Evolutionary conservation across 2,797 vertebrate genomes (phyloP).

Genomic region (Sylvia borin): DNA sequence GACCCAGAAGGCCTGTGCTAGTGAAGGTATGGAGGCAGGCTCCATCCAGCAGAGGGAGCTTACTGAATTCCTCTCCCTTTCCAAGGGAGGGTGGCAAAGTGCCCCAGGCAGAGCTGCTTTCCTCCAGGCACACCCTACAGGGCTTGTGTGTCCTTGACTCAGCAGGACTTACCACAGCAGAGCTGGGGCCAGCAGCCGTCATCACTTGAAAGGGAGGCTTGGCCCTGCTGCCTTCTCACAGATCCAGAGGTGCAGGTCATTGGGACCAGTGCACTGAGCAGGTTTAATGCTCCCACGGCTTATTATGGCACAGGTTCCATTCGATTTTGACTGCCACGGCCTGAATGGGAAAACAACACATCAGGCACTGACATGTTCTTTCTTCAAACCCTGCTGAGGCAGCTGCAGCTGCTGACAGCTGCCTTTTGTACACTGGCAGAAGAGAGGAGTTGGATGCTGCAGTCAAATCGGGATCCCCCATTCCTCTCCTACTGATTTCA

Average conservation of each 20-base stretch:
- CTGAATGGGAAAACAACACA: neutral
- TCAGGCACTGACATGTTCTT: neutral
- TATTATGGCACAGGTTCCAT: constrained; percentile 53
- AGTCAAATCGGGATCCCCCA: neutral
- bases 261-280: neutral
- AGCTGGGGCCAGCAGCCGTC: neutral
- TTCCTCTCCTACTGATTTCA: neutral
- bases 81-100: neutral
- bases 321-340: neutral
- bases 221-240: constrained; percentile 38
- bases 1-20: neutral
- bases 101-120: neutral
- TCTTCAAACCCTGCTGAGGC: neutral
- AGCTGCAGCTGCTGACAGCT: rapidly evolving
- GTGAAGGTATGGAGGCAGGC: rapidly evolving
- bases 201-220: neutral
- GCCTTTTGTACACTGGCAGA: rapidly evolving
- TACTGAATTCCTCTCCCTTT: neutral
- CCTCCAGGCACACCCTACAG: neutral
- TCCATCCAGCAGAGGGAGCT: neutral
- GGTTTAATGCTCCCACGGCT: constrained; percentile 45
- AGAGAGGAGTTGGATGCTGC: neutral
- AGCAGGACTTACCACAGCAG: neutral
- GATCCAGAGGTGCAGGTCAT: constrained; percentile 27
- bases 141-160: rapidly evolving